Evolutionary conservation across 2,113 vertebrate genomes (phyloP).

Genomic region (Corythoichthys haematopterus): DNA sequence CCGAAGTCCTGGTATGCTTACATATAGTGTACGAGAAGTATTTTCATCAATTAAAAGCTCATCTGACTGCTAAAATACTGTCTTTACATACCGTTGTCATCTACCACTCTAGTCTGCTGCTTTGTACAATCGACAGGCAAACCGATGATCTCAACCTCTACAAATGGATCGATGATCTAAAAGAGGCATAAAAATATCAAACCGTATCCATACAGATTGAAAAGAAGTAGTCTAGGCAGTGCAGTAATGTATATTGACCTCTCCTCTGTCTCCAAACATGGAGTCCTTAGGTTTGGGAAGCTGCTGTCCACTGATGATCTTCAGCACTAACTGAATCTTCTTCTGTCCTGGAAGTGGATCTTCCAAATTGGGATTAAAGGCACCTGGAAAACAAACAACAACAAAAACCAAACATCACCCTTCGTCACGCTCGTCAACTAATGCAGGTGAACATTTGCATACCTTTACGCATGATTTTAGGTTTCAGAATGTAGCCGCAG

Average conservation of each 20-base stretch:
- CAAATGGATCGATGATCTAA: conserved; percentile 95
- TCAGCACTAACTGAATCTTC: conserved; percentile 86
- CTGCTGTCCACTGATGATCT: conserved; percentile 94
- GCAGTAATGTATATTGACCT: conserved; percentile 44
- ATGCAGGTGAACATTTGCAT: not conserved
- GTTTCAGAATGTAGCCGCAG: conserved; percentile 92
- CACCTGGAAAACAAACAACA: conserved; percentile 58
- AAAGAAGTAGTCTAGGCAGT: not conserved
- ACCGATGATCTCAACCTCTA: conserved; percentile 94
- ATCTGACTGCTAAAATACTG: not conserved
- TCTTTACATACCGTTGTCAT: conserved; percentile 84
- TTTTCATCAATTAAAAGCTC: not conserved
- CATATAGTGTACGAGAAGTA: not conserved
- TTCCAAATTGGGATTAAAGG: conserved; percentile 88
- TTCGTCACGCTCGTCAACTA: not conserved
- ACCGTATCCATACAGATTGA: not conserved
- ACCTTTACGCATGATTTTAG: conserved; percentile 82
- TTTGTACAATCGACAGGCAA: conserved; percentile 88
- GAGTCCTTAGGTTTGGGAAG: conserved; percentile 94
- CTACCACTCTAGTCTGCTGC: conserved; percentile 90
- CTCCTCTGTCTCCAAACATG: conserved; percentile 92
- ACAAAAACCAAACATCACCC: not conserved
- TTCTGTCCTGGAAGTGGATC: conserved; percentile 81
- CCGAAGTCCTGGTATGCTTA: not conserved
- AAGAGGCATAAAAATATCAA: conserved; percentile 15